Evolutionary conservation across 2,113 vertebrate genomes (phyloP), one percentile per base, ranked within the genome.

Genomic region (Canis aureus): DNA sequence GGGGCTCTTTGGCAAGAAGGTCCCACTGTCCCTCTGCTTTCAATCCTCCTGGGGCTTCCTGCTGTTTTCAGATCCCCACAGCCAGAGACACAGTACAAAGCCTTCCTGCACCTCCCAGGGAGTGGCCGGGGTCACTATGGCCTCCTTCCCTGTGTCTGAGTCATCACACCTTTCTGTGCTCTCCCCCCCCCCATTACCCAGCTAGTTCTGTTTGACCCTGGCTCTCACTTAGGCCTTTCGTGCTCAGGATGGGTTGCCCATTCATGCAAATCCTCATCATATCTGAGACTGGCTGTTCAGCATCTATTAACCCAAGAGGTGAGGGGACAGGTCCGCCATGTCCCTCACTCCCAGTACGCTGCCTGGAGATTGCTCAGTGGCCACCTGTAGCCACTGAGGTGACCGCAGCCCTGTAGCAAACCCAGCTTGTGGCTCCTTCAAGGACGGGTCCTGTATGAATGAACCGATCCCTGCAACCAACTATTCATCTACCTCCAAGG

Each of bases 21-120:
- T 17, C 27, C 10, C 0, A 0, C 23, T 20, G 5, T 4, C 9
- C 5, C 38, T 1, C 4, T 38, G 8, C 55, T 94, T 78, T 25
- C 51, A 8, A 22, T 71, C 43, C 29, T 10, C 10, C 51, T 2
- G 2, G 49, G 29, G 0, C 27, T 51, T 51, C 17, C 69, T 6
- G 3, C 3, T 29, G 51, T 59, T 8, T 88, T 62, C 57, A 86
- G 20, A 64, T 29, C 43, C 25, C 16, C 69, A 76, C 3, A 57
- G 49, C n/a, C 5, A 25, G 20, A 35, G 35, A 67, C 10, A 23
- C 51, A 22, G 29, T 0, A 23, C 66, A 22, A 82, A 83, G 59
- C 74, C 60, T 38, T 27, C 25, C 35, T 1, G 1, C 19, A 62
- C 43, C 32, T 35, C 13, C 16, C 57, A 29, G 35, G 66, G 23